Evolutionary conservation across 1,140 invertebrate species (phyloP), one percentile per base, ranked within the genome.

Genomic region (Lepidurus couesii): DNA sequence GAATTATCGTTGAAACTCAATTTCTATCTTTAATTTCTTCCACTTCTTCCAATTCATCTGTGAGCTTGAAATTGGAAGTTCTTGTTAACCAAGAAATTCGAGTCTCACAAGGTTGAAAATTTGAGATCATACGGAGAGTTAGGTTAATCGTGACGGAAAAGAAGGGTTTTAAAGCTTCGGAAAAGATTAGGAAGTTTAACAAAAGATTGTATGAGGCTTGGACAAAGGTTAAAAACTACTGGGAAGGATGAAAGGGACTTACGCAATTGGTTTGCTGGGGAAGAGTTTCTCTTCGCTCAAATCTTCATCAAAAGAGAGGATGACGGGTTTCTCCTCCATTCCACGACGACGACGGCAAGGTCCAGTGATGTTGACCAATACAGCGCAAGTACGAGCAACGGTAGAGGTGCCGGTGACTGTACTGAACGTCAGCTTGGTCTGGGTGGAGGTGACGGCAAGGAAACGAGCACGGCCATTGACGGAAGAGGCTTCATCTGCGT

Each of bases 301-400:
- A 21, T 74, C 73, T 21, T 79, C 78, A 21, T 79, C 78, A 74
- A 79, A 79, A 10, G 73, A 34, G 8, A 79, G 78, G 74, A 79
- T 13, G 78, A 79, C 45, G 26, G 78, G 78, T 24, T 75, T 26
- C 13, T 79, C 78, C 21, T 65, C 53, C 0, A 79, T 1, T 13
- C 78, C 78, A 26, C 78, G 73, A 26, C 74, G 74, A 7, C 42
- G 6, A 13, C 78, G 78, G 42, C 78, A 79, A 7, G 78, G 11
- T 7, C 78, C 78, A 4, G 78, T 79, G 16, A 79, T 74, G 78
- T 79, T 79, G 44, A 79, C 78, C 74, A 79, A 44, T 8, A 45
- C 26, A 45, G 78, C 78, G 74, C 78, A 79, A 21, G 78, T 74
- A 8, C 73, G 74, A n/a, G 73, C 16, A 9, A 79, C 1, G 74